phyloP scores from a whole-genome alignment of 2,888 invertebrate genomes.

The Nomada fabriciana region DNA sequence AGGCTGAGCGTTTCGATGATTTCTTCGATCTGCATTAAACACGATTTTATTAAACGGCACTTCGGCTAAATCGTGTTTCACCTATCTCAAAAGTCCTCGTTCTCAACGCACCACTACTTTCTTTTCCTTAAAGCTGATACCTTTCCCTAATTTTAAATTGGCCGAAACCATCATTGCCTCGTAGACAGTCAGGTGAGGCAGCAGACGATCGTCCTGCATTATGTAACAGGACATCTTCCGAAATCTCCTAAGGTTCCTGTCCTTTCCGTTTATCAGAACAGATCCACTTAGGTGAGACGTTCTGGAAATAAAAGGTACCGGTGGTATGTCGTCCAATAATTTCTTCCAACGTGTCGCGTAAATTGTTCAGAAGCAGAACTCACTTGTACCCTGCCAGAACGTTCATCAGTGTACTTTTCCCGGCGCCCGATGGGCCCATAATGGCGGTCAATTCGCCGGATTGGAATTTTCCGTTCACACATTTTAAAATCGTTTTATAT shows the following conservation, averaged over 20 bases:
- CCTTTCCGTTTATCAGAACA: slow-evolving; percentile 94
- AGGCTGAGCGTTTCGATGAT: slow-evolving; percentile 94
- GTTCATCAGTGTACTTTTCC: slow-evolving; percentile 94
- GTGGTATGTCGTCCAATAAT: background rate
- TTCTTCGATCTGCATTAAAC: slow-evolving; percentile 86
- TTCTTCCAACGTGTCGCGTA: background rate
- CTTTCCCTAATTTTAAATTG: slow-evolving; percentile 95
- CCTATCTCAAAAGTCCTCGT: background rate
- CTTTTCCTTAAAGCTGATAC: slow-evolving; percentile 89
- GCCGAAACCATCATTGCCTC: slow-evolving; percentile 98
- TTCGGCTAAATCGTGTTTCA: background rate
- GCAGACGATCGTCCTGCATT: slow-evolving; percentile 96
- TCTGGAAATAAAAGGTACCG: slow-evolving; percentile 85
- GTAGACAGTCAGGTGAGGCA: slow-evolving; percentile 95
- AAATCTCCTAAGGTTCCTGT: slow-evolving; percentile 93
- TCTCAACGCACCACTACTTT: slow-evolving; percentile 88
- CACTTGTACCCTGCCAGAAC: slow-evolving; percentile 95
- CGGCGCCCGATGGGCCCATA: slow-evolving; percentile 96
- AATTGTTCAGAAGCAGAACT: slow-evolving; percentile 80
- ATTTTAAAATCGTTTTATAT: slow-evolving; percentile 94
- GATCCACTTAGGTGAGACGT: slow-evolving; percentile 94
- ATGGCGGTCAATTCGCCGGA: slow-evolving; percentile 97
- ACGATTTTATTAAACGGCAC: background rate
- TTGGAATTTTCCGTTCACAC: slow-evolving; percentile 94
- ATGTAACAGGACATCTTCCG: slow-evolving; percentile 98